Evolutionary conservation across 2,888 invertebrate genomes (phyloP).

Genomic region (Oasisia sp.): DNA sequence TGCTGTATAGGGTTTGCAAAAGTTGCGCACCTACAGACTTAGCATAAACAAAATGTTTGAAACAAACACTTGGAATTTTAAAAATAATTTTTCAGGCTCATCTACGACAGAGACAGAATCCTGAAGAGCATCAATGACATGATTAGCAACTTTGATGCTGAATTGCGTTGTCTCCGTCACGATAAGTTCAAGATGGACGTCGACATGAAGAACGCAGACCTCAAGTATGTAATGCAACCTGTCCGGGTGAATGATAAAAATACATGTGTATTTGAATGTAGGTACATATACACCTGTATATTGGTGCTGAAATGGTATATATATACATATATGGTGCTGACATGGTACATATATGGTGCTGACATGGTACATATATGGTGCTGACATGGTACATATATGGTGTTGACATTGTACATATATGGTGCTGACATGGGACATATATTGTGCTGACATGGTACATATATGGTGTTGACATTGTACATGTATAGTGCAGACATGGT

Average conservation of each 20-base stretch:
- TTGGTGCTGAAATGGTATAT: too few relatives aligned
- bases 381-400: too few relatives aligned
- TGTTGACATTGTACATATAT: too few relatives aligned
- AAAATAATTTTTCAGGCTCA: conserved; percentile 44
- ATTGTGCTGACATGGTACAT: too few relatives aligned
- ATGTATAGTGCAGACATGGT: too few relatives aligned
- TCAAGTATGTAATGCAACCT: conserved; percentile 50
- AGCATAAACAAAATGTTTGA: background rate
- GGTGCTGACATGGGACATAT: too few relatives aligned
- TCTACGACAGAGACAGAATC: conserved; percentile 73
- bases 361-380: too few relatives aligned
- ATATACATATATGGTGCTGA: too few relatives aligned
- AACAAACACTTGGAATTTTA: background rate
- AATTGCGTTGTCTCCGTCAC: conserved; percentile 59
- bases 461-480: too few relatives aligned
- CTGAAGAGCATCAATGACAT: conserved; percentile 72
- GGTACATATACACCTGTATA: background rate
- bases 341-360: too few relatives aligned
- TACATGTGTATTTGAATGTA: too few relatives aligned
- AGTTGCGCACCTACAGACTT: background rate
- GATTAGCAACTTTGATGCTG: conserved; percentile 75
- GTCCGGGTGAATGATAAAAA: too few relatives aligned
- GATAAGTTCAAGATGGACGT: conserved; percentile 63
- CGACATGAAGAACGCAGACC: conserved; percentile 63
- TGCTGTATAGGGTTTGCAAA: background rate